Conservation (phyloP, 2,888 invertebrate species). For the Drosophila testacea region DNA sequence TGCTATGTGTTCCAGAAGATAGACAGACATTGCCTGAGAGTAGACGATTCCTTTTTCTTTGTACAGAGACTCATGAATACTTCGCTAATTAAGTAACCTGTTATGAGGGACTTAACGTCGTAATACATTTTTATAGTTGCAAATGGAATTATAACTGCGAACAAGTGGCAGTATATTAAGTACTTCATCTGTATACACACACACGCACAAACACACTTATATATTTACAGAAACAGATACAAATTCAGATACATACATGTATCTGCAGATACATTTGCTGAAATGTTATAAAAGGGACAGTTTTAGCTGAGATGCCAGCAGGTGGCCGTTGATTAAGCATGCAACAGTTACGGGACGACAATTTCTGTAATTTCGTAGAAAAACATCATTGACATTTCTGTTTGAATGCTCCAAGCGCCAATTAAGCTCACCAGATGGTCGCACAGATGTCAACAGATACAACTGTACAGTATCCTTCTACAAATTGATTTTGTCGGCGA, state of each 20-base stretch:
- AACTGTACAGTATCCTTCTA: not conserved
- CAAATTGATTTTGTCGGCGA: conserved; percentile 1
- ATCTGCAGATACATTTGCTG: conserved; percentile 1
- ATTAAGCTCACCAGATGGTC: conserved; percentile 39
- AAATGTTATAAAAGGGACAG: conserved; percentile 3
- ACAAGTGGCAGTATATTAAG: conserved; percentile 21
- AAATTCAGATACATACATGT: not conserved
- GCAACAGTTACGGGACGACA: conserved; percentile 21
- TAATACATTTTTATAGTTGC: conserved; percentile 62
- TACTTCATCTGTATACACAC: conserved; percentile 1
- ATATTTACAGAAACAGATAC: not conserved
- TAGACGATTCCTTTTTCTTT: not conserved
- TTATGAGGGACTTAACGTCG: conserved; percentile 53
- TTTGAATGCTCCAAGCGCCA: conserved; percentile 50
- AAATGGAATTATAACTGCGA: conserved; percentile 63
- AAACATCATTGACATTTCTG: conserved; percentile 42
- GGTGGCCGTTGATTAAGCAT: conserved; percentile 28
- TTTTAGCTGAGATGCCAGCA: conserved; percentile 11
- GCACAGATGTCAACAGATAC: conserved; percentile 4
- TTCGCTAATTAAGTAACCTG: conserved; percentile 65
- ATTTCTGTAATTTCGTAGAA: conserved; percentile 33
- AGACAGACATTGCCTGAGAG: conserved; percentile 19
- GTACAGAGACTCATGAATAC: conserved; percentile 43
- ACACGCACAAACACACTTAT: not conserved
- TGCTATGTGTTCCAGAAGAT: conserved; percentile 25